Conservation (phyloP, 2,888 invertebrate species). For the Corbicula japonica region DNA sequence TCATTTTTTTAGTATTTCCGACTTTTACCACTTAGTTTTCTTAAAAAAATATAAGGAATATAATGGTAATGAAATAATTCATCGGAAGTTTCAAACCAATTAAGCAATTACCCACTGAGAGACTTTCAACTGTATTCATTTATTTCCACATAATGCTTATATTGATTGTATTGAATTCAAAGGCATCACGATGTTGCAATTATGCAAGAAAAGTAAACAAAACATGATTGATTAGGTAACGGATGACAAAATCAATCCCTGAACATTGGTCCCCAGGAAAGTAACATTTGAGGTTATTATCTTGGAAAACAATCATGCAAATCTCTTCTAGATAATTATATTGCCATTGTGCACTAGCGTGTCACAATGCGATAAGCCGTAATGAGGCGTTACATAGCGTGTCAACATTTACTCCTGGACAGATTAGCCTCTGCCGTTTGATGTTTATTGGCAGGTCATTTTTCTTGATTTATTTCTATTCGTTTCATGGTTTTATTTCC, state of each 20-base stretch:
- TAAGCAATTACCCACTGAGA: no score
- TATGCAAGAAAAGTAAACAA: slow-evolving; percentile 17
- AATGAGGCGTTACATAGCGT: slow-evolving; percentile 25
- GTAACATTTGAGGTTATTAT: slow-evolving; percentile 5
- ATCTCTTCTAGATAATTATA: no score
- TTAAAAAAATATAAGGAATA: no score
- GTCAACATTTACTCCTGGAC: slow-evolving; percentile 15
- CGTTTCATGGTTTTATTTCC: no score
- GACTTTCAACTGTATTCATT: no score
- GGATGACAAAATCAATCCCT: slow-evolving; percentile 36
- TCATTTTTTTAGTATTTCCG: no score
- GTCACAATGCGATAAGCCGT: background rate
- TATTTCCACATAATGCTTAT: no score
- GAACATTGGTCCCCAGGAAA: background rate
- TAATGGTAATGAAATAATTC: no score
- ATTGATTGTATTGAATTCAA: no score
- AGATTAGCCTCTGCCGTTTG: slow-evolving; percentile 19
- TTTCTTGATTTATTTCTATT: slow-evolving; percentile 17
- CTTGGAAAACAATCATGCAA: no score
- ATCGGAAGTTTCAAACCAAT: no score
- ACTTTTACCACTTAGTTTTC: no score
- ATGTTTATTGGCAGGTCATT: slow-evolving; percentile 13
- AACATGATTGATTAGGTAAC: slow-evolving; percentile 29
- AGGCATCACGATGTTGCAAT: slow-evolving; percentile 27
- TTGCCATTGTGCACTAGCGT: background rate